These are phyloP conservation scores for Mechanitis mazaeus DNA, from an alignment of 2,888 invertebrate genomes.

Conservation along the genomic window DNA sequence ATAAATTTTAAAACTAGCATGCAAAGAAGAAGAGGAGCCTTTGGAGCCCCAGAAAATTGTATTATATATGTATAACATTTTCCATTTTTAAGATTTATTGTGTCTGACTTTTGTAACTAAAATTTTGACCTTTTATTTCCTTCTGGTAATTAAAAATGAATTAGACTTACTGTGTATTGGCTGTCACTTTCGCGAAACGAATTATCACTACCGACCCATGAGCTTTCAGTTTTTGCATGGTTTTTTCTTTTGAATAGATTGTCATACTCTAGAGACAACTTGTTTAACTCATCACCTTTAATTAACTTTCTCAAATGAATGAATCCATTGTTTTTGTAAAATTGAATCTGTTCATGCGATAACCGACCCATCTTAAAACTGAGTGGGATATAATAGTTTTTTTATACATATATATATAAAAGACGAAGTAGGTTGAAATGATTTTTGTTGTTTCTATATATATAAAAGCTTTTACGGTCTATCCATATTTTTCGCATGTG, in stretches of 20 bases:
- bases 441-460: too few species aligned
- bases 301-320: slow-evolving; percentile 67
- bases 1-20: too few species aligned
- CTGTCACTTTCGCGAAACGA: slow-evolving; percentile 44
- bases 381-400: not conserved
- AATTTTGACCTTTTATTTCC: not conserved
- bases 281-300: slow-evolving; percentile 55
- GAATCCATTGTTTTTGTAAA: slow-evolving; percentile 74
- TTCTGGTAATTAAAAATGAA: not conserved
- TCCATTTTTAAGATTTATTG: not conserved
- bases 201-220: slow-evolving; percentile 72
- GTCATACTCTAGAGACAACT: slow-evolving; percentile 69
- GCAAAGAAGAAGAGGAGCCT: too few species aligned
- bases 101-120: not conserved
- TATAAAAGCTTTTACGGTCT: too few species aligned
- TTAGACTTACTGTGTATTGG: slow-evolving; percentile 42
- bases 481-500: too few species aligned
- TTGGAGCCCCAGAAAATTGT: too few species aligned
- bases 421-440: too few species aligned
- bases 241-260: slow-evolving; percentile 69
- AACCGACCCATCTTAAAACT: slow-evolving; percentile 45
- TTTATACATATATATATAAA: too few species aligned
- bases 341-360: slow-evolving; percentile 61
- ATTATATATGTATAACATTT: too few species aligned
- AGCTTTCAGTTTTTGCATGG: slow-evolving; percentile 67